A percentile compares a stretch with the other conserved stretches of the same genome.
Evolutionary conservation across 2,113 vertebrate species (phyloP).

Genomic region (Carassius carassius): DNA sequence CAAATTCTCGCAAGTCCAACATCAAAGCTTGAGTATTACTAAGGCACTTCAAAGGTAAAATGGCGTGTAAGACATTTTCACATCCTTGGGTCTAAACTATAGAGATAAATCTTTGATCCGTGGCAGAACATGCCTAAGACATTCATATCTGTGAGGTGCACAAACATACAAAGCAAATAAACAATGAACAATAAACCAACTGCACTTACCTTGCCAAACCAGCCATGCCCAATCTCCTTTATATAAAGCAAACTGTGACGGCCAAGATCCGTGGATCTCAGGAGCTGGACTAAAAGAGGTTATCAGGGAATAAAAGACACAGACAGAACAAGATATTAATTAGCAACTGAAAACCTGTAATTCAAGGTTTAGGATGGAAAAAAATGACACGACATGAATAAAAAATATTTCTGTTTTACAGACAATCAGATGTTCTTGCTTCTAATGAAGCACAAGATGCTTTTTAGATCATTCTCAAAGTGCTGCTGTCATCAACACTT

Average conservation of each 20-base stretch:
- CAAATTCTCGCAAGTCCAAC: constrained; percentile 6
- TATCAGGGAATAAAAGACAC: background rate
- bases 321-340: constrained; percentile 41
- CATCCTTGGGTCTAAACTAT: background rate
- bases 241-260: constrained; percentile 91
- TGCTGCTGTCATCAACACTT: too few relatives aligned
- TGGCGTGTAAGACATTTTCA: constrained; percentile 45
- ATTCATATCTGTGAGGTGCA: background rate
- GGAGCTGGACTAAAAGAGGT: constrained; percentile 79
- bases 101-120: background rate
- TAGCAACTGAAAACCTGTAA: background rate
- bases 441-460: too few relatives aligned
- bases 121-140: background rate
- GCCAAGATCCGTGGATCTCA: constrained; percentile 83
- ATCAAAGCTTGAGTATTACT: constrained; percentile 13
- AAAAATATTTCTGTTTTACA: background rate
- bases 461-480: too few relatives aligned
- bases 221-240: constrained; percentile 92
- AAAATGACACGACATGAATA: background rate
- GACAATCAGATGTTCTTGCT: background rate
- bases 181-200: background rate
- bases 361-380: too few relatives aligned
- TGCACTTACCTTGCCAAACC: constrained; percentile 91
- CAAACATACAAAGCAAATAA: constrained; percentile 6
- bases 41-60: constrained; percentile 22